Evolutionary conservation across 1,140 invertebrate genomes (phyloP).

Genomic region (Pseudomyrmex concolor): DNA sequence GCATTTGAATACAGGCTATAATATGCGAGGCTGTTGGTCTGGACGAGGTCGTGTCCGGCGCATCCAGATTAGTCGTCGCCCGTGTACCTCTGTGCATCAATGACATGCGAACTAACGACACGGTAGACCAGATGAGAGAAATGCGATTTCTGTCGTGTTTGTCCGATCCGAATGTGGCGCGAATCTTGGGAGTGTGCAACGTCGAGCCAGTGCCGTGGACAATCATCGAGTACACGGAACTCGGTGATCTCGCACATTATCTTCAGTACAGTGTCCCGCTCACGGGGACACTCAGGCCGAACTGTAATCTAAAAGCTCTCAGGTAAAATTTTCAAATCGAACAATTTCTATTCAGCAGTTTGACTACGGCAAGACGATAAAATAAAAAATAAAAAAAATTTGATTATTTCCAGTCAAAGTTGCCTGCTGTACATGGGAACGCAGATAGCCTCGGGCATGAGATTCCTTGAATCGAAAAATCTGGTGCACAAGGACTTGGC

Average conservation of each 20-base stretch:
- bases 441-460: slow-evolving; percentile 95
- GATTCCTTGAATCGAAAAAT: slow-evolving; percentile 92
- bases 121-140: slow-evolving; percentile 85
- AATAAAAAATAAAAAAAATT: not conserved
- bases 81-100: slow-evolving; percentile 79
- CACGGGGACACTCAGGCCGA: slow-evolving; percentile 79
- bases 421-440: slow-evolving; percentile 93
- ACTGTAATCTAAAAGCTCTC: slow-evolving; percentile 81
- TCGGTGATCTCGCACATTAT: slow-evolving; percentile 92
- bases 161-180: slow-evolving; percentile 90
- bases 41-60: slow-evolving; percentile 82
- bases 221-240: slow-evolving; percentile 92
- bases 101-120: slow-evolving; percentile 76
- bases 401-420: slow-evolving; percentile 88
- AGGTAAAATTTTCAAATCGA: slow-evolving; percentile 74
- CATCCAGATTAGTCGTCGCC: slow-evolving; percentile 85
- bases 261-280: slow-evolving; percentile 86
- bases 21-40: slow-evolving; percentile 86
- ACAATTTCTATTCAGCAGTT: not conserved
- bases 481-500: slow-evolving; percentile 92
- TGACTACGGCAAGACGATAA: no score
- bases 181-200: slow-evolving; percentile 89
- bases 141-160: slow-evolving; percentile 90
- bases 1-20: slow-evolving; percentile 83
- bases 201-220: slow-evolving; percentile 88